These are phyloP conservation scores for Platorchestia sp. DNA, from an alignment of 1,140 invertebrate species.

Conservation along the genomic window DNA sequence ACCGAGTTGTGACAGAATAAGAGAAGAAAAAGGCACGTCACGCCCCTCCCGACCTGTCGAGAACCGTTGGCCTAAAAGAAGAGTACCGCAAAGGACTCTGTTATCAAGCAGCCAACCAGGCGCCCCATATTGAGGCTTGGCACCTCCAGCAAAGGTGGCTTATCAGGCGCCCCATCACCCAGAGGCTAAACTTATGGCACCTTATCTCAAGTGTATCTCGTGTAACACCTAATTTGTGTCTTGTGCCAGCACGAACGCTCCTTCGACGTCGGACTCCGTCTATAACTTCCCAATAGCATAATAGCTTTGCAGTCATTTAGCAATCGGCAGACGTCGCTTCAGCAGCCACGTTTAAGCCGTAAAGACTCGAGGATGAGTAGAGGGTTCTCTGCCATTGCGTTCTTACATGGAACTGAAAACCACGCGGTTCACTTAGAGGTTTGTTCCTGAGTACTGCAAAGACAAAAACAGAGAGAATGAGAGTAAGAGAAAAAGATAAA, in stretches of 20 bases:
- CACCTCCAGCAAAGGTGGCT: constrained; percentile 34
- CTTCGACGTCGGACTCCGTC: neutral
- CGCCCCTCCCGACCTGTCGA: neutral
- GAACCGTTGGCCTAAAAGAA: neutral
- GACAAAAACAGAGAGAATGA: neutral
- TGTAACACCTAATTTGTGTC: constrained; percentile 45
- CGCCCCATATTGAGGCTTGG: constrained; percentile 26
- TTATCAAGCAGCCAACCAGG: constrained; percentile 7
- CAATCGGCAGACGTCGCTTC: neutral
- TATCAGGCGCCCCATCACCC: constrained; percentile 21
- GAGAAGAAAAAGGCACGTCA: neutral
- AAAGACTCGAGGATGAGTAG: neutral
- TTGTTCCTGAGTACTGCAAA: neutral
- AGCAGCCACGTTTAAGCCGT: neutral
- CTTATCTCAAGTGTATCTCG: constrained; percentile 40
- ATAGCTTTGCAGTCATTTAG: neutral
- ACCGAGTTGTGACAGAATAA: neutral
- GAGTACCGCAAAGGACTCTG: constrained; percentile 20
- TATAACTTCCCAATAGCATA: neutral
- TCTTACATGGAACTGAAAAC: neutral
- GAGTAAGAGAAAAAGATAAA: too few relatives aligned
- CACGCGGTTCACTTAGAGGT: neutral
- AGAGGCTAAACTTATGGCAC: constrained; percentile 43
- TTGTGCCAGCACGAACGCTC: constrained; percentile 10
- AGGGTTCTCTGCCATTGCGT: neutral